Evolutionary conservation across 2,888 invertebrate species (phyloP), one percentile per base, ranked within the genome.

Genomic region (Cinara cedri): DNA sequence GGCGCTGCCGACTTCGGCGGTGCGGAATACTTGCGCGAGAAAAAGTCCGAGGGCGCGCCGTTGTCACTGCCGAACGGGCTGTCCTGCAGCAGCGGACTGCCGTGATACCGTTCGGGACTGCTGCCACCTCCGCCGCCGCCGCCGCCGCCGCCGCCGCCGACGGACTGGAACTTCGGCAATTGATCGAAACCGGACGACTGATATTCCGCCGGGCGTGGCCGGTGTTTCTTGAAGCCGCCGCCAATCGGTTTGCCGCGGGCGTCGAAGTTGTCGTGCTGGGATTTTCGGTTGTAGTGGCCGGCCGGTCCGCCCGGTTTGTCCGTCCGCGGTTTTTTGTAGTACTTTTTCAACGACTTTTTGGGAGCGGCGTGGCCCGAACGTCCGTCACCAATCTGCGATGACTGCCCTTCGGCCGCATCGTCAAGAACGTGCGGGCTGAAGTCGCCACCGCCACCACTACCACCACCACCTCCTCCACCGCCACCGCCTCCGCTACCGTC

Each of bases 391-490:
- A 44, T n/a, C n/a, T 10, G 55, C 1, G 81, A 82, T 0, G 34
- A 42, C 34, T 68, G 63, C 8, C 24, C 26, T 1, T 44, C 55
- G 1, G 14, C 19, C 11, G 81, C 2, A 82, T 82, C 51, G 68
- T 83, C 82, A 55, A 82, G 83, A 55, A 84, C 82, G 57, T 83
- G 82, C 68, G n/a, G 9, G n/a, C n/a, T 44, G 8, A 84, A 84
- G 3, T 10, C 72, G 11, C 51, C 44, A 81, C 82, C 75, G 16
- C 82, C 19, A 2, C 42, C 51, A 1, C 49, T 51, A 1, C 49
- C 65, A 4, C 42, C 54, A 0, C 55, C 49, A 0, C 60, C 19
- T 0, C 49, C 75, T 24, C 65, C 54, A 1, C 63, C 82, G 72
- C 1, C 82, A 81, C 63, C 81, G 19, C 75, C 82, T 0, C 83